phyloP scores from a whole-genome alignment of 2,113 vertebrate species.

The Gobiocypris rarus region DNA sequence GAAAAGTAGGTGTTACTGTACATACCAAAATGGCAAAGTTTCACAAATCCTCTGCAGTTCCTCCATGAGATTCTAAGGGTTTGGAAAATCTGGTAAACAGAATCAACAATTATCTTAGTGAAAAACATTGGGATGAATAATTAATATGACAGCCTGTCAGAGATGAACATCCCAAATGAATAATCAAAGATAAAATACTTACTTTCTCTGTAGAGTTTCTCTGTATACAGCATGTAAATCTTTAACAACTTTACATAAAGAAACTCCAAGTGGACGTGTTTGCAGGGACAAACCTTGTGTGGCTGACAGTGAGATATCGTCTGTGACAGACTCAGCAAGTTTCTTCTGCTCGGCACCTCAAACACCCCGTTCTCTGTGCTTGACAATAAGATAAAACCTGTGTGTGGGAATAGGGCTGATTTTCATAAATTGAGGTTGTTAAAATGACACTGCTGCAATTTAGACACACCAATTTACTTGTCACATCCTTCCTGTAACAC shows the following conservation, averaged over 20 bases:
- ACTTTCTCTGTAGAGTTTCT: background rate
- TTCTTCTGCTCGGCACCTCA: background rate
- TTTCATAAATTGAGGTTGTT: conserved; percentile 27
- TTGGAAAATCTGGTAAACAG: background rate
- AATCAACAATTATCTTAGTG: background rate
- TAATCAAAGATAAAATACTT: background rate
- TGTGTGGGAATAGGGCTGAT: conserved; percentile 31
- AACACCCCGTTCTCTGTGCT: conserved; percentile 31
- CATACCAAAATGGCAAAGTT: too few species aligned
- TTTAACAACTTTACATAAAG: background rate
- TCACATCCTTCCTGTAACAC: background rate
- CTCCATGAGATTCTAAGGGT: background rate
- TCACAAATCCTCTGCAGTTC: background rate
- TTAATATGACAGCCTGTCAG: background rate
- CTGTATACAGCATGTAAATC: background rate
- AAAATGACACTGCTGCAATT: conserved; percentile 16
- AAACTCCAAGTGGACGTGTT: background rate
- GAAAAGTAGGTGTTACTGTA: too few species aligned
- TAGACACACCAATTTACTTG: conserved; percentile 4
- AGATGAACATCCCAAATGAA: background rate
- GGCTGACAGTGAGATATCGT: conserved; percentile 61
- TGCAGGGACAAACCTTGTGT: conserved; percentile 14
- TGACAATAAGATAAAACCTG: conserved; percentile 9
- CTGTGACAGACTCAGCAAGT: conserved; percentile 63
- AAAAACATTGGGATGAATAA: background rate